phyloP scores from a whole-genome alignment of 2,888 invertebrate genomes.

The Oxycera nigricornis region DNA sequence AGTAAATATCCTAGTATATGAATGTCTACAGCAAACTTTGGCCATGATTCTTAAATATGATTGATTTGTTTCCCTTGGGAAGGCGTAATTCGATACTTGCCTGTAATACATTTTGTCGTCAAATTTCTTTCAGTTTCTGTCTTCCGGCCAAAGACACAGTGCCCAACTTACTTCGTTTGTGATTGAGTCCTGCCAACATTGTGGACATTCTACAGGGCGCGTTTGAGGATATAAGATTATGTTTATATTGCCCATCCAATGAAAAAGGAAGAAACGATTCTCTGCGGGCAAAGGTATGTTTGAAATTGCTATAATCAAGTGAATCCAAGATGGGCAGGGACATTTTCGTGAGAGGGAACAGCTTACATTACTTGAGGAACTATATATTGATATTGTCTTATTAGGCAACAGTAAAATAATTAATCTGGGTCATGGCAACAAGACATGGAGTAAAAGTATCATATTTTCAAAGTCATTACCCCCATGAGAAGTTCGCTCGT shows the following conservation, averaged over 20 bases:
- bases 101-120: constrained; percentile 39
- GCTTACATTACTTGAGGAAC: too few species aligned
- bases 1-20: constrained; percentile 18
- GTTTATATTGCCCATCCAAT: neutral
- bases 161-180: neutral
- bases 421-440: too few species aligned
- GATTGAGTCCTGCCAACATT: neutral
- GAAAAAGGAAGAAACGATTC: too few species aligned
- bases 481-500: too few species aligned
- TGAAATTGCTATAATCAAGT: too few species aligned
- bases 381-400: too few species aligned
- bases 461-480: too few species aligned
- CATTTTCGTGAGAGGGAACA: too few species aligned
- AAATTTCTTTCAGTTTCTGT: constrained; percentile 5
- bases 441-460: too few species aligned
- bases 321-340: too few species aligned
- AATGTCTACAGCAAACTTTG: constrained; percentile 25
- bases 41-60: constrained; percentile 30
- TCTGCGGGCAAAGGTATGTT: too few species aligned
- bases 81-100: constrained; percentile 32
- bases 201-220: neutral
- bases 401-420: too few species aligned
- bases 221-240: neutral
- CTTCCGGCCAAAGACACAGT: neutral
- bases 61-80: constrained; percentile 37